Conservation (phyloP, 2,797 vertebrate genomes). For the Mormyrops attenuatus region DNA sequence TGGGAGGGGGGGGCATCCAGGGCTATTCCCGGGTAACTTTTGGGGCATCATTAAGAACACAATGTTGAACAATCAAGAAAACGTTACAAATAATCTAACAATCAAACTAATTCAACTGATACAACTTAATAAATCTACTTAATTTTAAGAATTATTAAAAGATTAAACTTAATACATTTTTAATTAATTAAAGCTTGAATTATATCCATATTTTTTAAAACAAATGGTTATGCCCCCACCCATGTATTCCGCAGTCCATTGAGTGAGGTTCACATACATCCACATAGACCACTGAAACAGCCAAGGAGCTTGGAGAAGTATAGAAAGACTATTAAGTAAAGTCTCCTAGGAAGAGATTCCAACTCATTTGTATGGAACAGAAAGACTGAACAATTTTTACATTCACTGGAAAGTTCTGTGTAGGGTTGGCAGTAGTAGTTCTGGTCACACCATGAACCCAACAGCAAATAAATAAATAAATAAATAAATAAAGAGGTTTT, state of each 20-base stretch:
- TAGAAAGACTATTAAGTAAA: slow-evolving; percentile 19
- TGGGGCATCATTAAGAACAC: neutral
- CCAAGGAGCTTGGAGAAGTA: neutral
- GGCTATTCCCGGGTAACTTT: neutral
- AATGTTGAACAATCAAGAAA: neutral
- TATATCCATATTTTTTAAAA: neutral
- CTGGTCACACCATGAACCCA: slow-evolving; percentile 34
- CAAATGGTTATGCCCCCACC: neutral
- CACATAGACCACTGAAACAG: neutral
- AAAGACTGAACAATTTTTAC: slow-evolving; percentile 30
- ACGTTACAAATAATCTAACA: neutral
- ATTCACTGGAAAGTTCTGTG: slow-evolving; percentile 41
- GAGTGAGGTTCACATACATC: neutral
- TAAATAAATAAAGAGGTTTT: slow-evolving; percentile 39
- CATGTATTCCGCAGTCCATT: neutral
- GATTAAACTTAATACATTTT: neutral
- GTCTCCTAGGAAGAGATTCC: slow-evolving; percentile 16
- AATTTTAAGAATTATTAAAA: neutral
- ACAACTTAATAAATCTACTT: neutral
- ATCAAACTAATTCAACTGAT: neutral
- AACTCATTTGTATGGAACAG: slow-evolving; percentile 9
- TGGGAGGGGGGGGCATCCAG: neutral
- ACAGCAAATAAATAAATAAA: slow-evolving; percentile 35
- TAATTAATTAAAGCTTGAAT: neutral
- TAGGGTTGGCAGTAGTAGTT: slow-evolving; percentile 26